Conservation (phyloP, 2,888 invertebrate genomes). For the Pachycephus smyrnensis region DNA sequence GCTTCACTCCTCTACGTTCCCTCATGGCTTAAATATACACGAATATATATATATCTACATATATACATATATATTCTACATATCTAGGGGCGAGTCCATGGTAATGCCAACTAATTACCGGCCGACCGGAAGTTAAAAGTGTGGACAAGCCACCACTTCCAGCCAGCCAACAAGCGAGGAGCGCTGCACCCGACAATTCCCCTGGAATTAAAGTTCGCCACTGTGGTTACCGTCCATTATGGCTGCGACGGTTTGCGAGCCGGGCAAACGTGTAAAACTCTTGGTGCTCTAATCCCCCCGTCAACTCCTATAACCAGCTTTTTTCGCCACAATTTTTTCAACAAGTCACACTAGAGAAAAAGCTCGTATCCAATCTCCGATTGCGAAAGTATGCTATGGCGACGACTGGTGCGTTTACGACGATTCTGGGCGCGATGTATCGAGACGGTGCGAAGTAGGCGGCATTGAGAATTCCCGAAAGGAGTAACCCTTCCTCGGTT, state of each 20-base stretch:
- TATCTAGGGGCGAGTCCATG: conserved; percentile 38
- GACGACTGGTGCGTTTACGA: not conserved
- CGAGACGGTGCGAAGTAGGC: not conserved
- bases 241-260: conserved; percentile 8
- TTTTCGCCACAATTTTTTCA: too few relatives aligned
- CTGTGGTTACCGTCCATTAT: conserved; percentile 38
- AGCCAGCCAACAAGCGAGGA: not conserved
- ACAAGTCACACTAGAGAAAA: not conserved
- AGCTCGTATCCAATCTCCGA: not conserved
- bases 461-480: not conserved
- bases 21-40: not conserved
- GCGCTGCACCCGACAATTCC: conserved; percentile 22
- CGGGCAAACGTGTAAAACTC: not conserved
- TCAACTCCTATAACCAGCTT: not conserved
- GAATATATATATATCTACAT: not conserved
- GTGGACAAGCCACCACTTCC: conserved; percentile 47
- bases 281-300: not conserved
- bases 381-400: not conserved
- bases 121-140: conserved; percentile 57
- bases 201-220: conserved; percentile 34
- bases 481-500: not conserved
- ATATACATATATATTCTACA: not conserved
- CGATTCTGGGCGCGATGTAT: not conserved
- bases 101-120: conserved; percentile 61
- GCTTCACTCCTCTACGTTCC: not conserved